Percentiles rank a stretch among this genome's conserved stretches.
phyloP scores from a whole-genome alignment of 30 jellyfish, hydroid and myxozoan genomes.

The Sanderia malayensis region DNA sequence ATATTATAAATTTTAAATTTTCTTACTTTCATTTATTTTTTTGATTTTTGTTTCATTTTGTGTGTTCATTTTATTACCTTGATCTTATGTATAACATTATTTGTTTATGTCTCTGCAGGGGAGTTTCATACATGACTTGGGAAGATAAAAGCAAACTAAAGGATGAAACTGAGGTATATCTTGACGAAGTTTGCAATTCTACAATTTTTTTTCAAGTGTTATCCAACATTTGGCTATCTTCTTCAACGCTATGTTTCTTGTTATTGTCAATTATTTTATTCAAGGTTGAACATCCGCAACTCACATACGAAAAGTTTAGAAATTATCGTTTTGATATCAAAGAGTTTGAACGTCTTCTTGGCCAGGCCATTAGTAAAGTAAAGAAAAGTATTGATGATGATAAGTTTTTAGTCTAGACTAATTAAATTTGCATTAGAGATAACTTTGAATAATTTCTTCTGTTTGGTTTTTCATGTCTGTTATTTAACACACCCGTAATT shows the following conservation, averaged over 20 bases:
- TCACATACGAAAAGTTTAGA: conserved; percentile 35
- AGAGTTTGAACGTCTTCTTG: conserved; percentile 33
- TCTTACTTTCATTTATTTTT: too few relatives aligned
- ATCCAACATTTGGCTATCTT: too few relatives aligned
- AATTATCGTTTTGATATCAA: conserved; percentile 48
- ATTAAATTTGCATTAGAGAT: too few relatives aligned
- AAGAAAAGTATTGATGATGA: conserved; percentile 18
- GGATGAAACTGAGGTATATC: conserved; percentile 53
- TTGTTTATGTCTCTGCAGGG: conserved; percentile 41
- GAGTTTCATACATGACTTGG: conserved; percentile 85
- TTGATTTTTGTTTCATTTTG: not conserved
- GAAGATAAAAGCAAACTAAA: conserved; percentile 56
- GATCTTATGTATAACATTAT: not conserved
- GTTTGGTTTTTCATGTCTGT: too few relatives aligned
- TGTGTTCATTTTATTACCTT: not conserved
- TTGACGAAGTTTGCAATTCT: conserved; percentile 44
- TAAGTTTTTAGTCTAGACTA: too few relatives aligned
- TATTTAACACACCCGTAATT: too few relatives aligned
- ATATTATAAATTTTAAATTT: not conserved
- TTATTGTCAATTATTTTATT: too few relatives aligned
- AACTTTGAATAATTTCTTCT: too few relatives aligned
- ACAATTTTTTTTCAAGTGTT: too few relatives aligned
- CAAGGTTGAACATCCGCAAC: conserved; percentile 45
- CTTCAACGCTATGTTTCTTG: too few relatives aligned
- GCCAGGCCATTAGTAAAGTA: conserved; percentile 16